Evolutionary conservation across 2,113 vertebrate species (phyloP), one percentile per base, ranked within the genome.

Genomic region (Sceloporus undulatus): DNA sequence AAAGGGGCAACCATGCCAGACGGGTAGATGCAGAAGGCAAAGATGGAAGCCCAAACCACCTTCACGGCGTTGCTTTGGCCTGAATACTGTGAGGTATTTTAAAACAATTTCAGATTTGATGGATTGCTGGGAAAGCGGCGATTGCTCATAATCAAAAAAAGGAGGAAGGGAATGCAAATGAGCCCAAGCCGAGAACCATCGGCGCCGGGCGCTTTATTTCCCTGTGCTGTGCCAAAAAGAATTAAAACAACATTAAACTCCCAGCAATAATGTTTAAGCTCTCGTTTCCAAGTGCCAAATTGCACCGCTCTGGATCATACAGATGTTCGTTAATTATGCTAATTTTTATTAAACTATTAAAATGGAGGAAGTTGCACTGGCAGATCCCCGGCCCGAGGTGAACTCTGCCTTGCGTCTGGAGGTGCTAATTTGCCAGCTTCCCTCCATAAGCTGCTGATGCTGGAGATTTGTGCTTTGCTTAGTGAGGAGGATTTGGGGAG

Each of bases 261-360:
- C 94, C 96, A 91, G 97, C 97, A 95, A 96, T 96, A 96, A 96
- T 95, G 96, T 96, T 95, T 96, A 96, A 97, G 95, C 94, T 95
- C 97, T 95, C 97, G 94, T 96, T 97, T 97, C 94, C 92, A 88
- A 96, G 96, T 97, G 97, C 97, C 97, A 97, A 97, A 97, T 96
- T 96, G 96, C 97, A 95, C 96, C 97, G 85, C 97, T 96, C 96
- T 96, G 97, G 95, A 97, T 96, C 95, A 95, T 96, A 97, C 97
- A 98, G 97, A 98, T 98, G 97, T 97, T 98, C 95, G 96, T 97
- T 97, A 97, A 98, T 98, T 97, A 97, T 97, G 97, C 96, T 97
- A 97, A 97, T 97, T 97, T 97, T 97, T 97, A 97, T 97, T 97
- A 97, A 97, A 97, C 96, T 96, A 97, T 97, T 97, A 98, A 97